Conservation (phyloP, 2,888 invertebrate genomes). For the Girardia tigrina region DNA sequence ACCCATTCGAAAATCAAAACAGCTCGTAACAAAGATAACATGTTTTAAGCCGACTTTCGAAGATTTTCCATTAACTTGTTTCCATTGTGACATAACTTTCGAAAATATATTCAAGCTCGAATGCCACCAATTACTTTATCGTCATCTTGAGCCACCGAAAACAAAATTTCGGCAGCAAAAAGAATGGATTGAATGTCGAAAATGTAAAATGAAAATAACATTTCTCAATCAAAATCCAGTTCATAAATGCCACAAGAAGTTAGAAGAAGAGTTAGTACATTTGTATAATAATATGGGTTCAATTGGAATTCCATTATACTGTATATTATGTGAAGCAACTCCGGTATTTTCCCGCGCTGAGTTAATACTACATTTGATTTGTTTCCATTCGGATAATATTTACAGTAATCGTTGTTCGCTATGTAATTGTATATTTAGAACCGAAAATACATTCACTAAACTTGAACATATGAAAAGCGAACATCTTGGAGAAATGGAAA, state of each 20-base stretch:
- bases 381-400: not conserved
- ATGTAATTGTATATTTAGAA: not conserved
- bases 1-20: not conserved
- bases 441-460: not conserved
- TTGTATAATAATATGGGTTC: not conserved
- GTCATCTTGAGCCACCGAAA: not conserved
- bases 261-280: not conserved
- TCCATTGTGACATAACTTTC: not conserved
- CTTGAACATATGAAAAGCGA: not conserved
- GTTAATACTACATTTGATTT: not conserved
- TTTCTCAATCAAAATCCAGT: not conserved
- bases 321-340: not conserved
- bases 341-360: not conserved
- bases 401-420: constrained; percentile 9
- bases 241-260: not conserved
- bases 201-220: not conserved
- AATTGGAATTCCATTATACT: constrained; percentile 1
- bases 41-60: not conserved
- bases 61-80: not conserved
- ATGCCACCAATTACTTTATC: not conserved
- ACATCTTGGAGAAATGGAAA: constrained; percentile 19
- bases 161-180: not conserved
- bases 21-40: not conserved
- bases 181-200: constrained; percentile 4
- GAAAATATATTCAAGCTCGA: not conserved